Evolutionary conservation across 2,113 vertebrate genomes (phyloP).

Genomic region (Otolemur garnettii): DNA sequence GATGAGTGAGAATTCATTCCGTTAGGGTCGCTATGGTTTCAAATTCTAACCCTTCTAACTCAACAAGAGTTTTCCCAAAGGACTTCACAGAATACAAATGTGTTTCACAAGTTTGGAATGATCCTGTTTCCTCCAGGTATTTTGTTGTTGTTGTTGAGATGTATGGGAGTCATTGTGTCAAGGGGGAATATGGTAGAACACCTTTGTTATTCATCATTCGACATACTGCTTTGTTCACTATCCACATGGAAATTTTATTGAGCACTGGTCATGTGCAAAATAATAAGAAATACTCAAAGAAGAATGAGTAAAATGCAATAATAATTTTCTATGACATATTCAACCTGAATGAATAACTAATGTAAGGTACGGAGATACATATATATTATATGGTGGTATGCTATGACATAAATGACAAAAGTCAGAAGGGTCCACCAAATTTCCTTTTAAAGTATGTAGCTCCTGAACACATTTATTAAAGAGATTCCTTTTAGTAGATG

Average conservation of each 20-base stretch:
- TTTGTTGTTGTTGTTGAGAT: slow-evolving; percentile 3
- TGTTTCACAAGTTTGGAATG: slow-evolving; percentile 56
- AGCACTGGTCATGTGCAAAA: neutral
- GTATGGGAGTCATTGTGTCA: neutral
- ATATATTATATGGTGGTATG: neutral
- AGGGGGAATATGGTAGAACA: neutral
- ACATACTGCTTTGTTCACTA: neutral
- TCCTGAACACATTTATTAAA: neutral
- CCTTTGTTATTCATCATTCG: neutral
- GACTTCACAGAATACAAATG: slow-evolving; percentile 61
- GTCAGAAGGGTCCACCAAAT: neutral
- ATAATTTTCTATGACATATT: neutral
- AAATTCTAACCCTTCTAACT: slow-evolving; percentile 50
- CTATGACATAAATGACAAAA: neutral
- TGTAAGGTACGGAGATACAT: neutral
- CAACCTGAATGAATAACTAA: neutral
- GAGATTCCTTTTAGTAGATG: neutral
- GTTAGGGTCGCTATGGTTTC: slow-evolving; percentile 38
- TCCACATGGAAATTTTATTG: neutral
- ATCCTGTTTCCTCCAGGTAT: neutral
- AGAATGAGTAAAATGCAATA: neutral
- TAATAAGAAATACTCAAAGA: neutral
- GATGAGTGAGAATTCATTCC: slow-evolving; percentile 61
- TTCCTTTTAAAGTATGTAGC: neutral
- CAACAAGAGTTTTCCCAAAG: slow-evolving; percentile 55